Percentiles rank a stretch among this genome's conserved stretches.
These are phyloP conservation scores for Corythornis madagascariensis DNA, from an alignment of 2,113 vertebrate genomes.

Conservation along the genomic window DNA sequence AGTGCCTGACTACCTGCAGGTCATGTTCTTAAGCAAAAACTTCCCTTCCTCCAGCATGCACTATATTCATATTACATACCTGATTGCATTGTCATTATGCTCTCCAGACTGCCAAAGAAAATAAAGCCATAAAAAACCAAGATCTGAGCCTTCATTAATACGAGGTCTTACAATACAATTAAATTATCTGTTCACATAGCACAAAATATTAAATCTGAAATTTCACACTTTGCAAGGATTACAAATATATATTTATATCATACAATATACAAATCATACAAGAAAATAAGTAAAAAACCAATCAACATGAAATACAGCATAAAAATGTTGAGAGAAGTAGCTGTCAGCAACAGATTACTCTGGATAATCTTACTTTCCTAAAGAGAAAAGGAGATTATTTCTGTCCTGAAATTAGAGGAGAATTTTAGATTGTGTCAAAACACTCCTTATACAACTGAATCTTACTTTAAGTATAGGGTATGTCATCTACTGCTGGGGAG, in stretches of 20 bases:
- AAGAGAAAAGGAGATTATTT: neutral
- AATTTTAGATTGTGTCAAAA: neutral
- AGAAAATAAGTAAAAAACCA: no score
- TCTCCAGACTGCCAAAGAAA: neutral
- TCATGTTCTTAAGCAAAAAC: neutral
- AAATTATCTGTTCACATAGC: no score
- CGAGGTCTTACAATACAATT: no score
- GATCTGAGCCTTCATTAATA: no score
- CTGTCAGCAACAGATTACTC: neutral
- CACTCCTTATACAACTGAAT: neutral
- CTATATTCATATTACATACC: rapidly evolving
- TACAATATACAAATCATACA: no score
- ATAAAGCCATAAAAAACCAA: neutral
- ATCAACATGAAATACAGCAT: neutral
- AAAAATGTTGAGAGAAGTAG: neutral
- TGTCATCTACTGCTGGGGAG: neutral
- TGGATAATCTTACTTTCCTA: neutral
- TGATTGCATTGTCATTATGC: neutral
- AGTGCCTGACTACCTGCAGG: neutral
- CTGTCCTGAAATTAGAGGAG: neutral
- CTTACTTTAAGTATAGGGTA: rapidly evolving
- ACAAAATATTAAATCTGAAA: no score
- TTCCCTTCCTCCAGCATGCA: neutral
- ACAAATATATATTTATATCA: no score
- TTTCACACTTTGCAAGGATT: no score